Evolutionary conservation across 2,888 invertebrate genomes (phyloP).

Genomic region (Lampropteryx suffumata): DNA sequence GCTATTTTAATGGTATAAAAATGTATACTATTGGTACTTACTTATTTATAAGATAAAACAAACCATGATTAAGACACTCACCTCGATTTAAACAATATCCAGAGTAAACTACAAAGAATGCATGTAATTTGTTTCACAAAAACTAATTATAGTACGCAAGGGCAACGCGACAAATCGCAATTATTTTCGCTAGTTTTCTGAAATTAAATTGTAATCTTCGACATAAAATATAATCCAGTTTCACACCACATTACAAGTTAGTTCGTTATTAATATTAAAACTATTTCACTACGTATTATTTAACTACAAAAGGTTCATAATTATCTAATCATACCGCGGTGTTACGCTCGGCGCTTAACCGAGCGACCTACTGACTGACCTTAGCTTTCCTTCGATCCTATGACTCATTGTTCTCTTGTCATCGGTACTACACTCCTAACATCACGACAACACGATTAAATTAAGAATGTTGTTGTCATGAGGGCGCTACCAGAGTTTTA

Average conservation of each 20-base stretch:
- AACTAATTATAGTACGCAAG: constrained; percentile 58
- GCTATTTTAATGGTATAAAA: too few species aligned
- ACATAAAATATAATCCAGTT: constrained; percentile 38
- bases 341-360: constrained; percentile 40
- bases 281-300: constrained; percentile 43
- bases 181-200: constrained; percentile 26
- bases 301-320: constrained; percentile 45
- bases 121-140: constrained; percentile 58
- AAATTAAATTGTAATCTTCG: constrained; percentile 29
- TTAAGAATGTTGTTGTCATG: constrained; percentile 4
- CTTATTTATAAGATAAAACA: not conserved
- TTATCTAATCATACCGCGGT: constrained; percentile 43
- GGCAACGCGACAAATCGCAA: constrained; percentile 44
- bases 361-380: constrained; percentile 55
- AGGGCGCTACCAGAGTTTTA: constrained; percentile 2
- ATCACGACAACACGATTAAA: constrained; percentile 19
- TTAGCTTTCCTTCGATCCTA: constrained; percentile 50
- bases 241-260: constrained; percentile 59
- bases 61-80: constrained; percentile 39
- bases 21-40: too few species aligned
- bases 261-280: constrained; percentile 34
- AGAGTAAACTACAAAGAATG: constrained; percentile 49
- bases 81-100: constrained; percentile 50
- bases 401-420: constrained; percentile 53
- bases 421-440: constrained; percentile 44